Conservation (phyloP, 2,888 invertebrate species). For the Anthrax anthrax region DNA sequence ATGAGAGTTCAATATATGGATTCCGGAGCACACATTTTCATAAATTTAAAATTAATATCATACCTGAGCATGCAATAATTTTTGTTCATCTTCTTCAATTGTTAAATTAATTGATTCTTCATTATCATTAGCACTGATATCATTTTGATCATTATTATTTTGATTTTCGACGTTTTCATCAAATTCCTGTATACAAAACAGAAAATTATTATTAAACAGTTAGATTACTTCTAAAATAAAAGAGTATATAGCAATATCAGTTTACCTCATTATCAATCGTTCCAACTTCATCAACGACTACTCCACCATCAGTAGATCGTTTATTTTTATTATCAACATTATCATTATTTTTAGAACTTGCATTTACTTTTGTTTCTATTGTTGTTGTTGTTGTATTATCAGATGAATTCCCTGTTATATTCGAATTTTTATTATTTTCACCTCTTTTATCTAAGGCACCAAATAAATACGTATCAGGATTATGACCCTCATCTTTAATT, state of each 20-base stretch:
- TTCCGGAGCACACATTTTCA: too few relatives aligned
- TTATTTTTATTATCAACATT: too few relatives aligned
- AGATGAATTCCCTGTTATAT: constrained; percentile 8
- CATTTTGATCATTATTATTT: constrained; percentile 17
- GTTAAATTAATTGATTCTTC: constrained; percentile 70
- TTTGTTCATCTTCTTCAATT: constrained; percentile 65
- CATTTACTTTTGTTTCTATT: too few relatives aligned
- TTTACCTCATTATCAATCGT: constrained; percentile 14
- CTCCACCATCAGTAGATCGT: constrained; percentile 17
- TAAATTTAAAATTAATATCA: too few relatives aligned
- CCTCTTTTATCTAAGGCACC: constrained; percentile 38
- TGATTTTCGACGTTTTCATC: constrained; percentile 18
- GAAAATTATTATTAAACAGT: neutral
- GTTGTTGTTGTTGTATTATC: too few relatives aligned
- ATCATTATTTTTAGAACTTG: too few relatives aligned
- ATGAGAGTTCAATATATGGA: too few relatives aligned
- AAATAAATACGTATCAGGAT: constrained; percentile 59
- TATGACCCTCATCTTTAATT: constrained; percentile 50
- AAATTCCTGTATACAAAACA: constrained; percentile 10
- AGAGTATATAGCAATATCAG: too few relatives aligned
- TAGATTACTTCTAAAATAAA: too few relatives aligned
- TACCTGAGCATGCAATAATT: constrained; percentile 64
- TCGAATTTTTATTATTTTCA: constrained; percentile 24
- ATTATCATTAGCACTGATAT: constrained; percentile 39
- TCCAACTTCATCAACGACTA: constrained; percentile 27